These are phyloP conservation scores for Timandra comae DNA, from an alignment of 2,888 invertebrate species.

Conservation along the genomic window DNA sequence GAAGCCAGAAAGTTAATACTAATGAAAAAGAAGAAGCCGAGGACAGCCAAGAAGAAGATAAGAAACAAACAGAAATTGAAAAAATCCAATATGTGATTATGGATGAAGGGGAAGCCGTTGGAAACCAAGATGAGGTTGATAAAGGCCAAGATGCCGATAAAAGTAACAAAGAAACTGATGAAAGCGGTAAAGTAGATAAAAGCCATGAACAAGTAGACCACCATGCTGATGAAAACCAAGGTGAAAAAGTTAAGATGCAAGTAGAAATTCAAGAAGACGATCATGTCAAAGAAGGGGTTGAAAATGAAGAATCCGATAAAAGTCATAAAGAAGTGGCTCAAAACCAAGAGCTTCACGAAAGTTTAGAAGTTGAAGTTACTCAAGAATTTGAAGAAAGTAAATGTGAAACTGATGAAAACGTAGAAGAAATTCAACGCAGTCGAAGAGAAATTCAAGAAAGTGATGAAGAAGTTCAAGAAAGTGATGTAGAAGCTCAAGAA, in stretches of 20 bases:
- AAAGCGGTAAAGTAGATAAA: not conserved
- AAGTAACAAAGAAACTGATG: slow-evolving; percentile 1
- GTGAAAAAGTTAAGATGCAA: too few relatives aligned
- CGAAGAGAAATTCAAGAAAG: slow-evolving; percentile 7
- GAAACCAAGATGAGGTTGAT: too few relatives aligned
- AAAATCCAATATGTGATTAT: too few relatives aligned
- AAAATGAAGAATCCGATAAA: slow-evolving; percentile 4
- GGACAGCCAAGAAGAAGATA: slow-evolving; percentile 5
- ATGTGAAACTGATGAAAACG: slow-evolving; percentile 6
- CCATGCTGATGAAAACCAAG: too few relatives aligned
- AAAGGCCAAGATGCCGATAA: too few relatives aligned
- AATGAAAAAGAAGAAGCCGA: slow-evolving; percentile 7
- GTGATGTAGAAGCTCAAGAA: not conserved
- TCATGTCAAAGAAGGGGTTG: too few relatives aligned
- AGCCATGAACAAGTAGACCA: not conserved
- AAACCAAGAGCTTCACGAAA: slow-evolving; percentile 6
- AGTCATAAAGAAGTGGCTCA: too few relatives aligned
- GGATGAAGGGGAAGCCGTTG: too few relatives aligned
- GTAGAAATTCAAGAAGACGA: too few relatives aligned
- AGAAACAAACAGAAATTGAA: too few relatives aligned
- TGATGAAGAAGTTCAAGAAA: slow-evolving; percentile 3
- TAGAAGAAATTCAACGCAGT: slow-evolving; percentile 5
- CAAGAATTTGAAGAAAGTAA: slow-evolving; percentile 10
- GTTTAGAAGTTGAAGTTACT: slow-evolving; percentile 3
- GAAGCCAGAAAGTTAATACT: slow-evolving; percentile 6